Evolutionary conservation across 2,888 invertebrate genomes (phyloP), one percentile per base, ranked within the genome.

Genomic region (Sussaba pulchella): DNA sequence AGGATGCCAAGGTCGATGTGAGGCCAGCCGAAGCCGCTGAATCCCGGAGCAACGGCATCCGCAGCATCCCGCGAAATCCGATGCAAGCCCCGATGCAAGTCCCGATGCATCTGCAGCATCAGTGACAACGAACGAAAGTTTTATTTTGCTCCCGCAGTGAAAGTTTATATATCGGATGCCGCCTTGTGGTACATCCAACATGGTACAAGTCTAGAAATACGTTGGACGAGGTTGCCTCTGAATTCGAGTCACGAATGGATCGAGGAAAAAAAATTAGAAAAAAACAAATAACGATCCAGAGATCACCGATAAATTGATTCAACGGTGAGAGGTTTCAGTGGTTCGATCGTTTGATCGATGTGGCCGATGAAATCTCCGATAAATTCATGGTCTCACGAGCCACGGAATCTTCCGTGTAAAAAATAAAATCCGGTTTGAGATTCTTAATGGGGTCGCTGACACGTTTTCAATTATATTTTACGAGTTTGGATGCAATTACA

Each of bases 81-180:
- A 57, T 54, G 67, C 54, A 24, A 54, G 14, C 57, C 47, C 12
- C 67, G 63, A 73, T 81, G 70, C 54, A 24, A 54, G 14, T 64
- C 47, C 12, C 67, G 63, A 73, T 81, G 70, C 54, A 57, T 54
- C 63, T 47, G 77, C 19, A 52, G 17, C 76, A 41, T 19, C 54
- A 47, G 21, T 69, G 47, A 24, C 70, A 12, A n/a, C 76, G 52
- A 64, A 82, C 82, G 84, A 83, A 84, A 84, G 84, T 83, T 80
- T 77, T 73, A 81, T 78, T 77, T 75, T 76, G 45, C 36, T 45
- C 45, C 19, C 36, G 43, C 82, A 81, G 83, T 82, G 83, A 84
- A 84, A 84, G 84, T 83, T 81, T 81, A 61, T 57, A 69, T n/a
- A n/a, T 77, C 76, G 76, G 72, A 81, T 72, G 47, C 59, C 61